Conservation (phyloP, 2,888 invertebrate genomes). For the Nomada lathburiana region DNA sequence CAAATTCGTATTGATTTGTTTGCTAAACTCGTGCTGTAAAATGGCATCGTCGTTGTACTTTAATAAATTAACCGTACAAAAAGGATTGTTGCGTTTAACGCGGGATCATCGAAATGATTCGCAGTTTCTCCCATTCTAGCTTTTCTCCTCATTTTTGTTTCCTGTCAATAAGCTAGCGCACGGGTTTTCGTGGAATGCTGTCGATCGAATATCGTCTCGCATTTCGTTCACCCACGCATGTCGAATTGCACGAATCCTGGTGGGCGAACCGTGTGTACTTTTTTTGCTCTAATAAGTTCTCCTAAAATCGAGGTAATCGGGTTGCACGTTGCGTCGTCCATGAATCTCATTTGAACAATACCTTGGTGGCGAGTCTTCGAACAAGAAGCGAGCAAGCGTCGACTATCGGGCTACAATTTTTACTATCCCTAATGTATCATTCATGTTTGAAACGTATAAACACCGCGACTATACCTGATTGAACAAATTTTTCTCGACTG, state of each 20-base stretch:
- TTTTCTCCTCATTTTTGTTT: neutral
- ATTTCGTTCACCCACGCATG: constrained; percentile 6
- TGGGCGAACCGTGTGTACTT: constrained; percentile 19
- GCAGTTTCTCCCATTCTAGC: constrained; percentile 1
- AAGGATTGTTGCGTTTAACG: constrained; percentile 41
- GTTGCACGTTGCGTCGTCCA: constrained; percentile 61
- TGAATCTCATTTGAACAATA: constrained; percentile 55
- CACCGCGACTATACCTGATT: too few species aligned
- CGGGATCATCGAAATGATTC: constrained; percentile 37
- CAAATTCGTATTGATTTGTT: constrained; percentile 28
- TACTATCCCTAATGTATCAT: neutral
- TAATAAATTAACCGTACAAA: constrained; percentile 58
- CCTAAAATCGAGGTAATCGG: constrained; percentile 71
- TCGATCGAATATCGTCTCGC: constrained; percentile 33
- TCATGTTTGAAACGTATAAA: neutral
- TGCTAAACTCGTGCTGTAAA: constrained; percentile 46
- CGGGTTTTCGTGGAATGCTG: constrained; percentile 68
- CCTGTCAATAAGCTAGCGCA: neutral
- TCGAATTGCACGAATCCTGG: neutral
- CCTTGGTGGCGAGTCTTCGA: constrained; percentile 21
- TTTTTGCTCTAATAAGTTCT: constrained; percentile 55
- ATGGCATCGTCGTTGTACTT: constrained; percentile 60
- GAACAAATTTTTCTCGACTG: neutral
- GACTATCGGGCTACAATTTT: neutral
- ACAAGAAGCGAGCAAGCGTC: constrained; percentile 28